Evolutionary conservation across 2,113 vertebrate genomes (phyloP), one percentile per base, ranked within the genome.

Genomic region (Dasyprocta punctata): DNA sequence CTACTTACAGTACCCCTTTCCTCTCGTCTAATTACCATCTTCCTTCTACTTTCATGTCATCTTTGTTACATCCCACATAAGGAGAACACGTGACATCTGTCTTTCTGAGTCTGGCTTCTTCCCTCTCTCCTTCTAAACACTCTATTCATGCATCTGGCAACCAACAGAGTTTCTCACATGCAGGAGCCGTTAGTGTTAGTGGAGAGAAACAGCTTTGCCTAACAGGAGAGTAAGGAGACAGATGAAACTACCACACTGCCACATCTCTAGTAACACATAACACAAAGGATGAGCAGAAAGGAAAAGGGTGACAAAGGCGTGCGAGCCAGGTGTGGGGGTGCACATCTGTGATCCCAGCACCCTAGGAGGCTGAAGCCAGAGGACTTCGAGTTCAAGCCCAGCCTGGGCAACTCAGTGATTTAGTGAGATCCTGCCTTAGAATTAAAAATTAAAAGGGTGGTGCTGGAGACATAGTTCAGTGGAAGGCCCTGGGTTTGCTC

Each of bases 181-280:
- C 17, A 63, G 33, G 41, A 83, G 36, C 38, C 60, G 12, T 67
- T 11, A 30, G 38, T 36, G 69, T 87, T 78, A 93, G 36, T 54
- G 90, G 77, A 89, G 60, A 85, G 54, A 67, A 83, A 94, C 63
- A 60, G 78, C 78, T 96, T 88, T 95, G 89, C 58, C 8, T 92
- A 92, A 90, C 80, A 95, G 69, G 60, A 96, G 41, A 1, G 41
- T 54, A 75, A 73, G 69, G 90, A 61, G 89, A 96, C n/a, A 91
- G 47, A 90, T n/a, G 54, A 93, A 91, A 90, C 52, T 83, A 85
- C 58, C 81, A 95, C 30, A 33, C 80, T 6, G 86, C 56, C 0
- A 0, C 85, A 73, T 44, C 67, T 94, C 56, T 73, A 95, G 87
- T 67, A 82, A 97, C 71, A 80, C 5, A 3, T 58, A 54, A 11